Conservation (phyloP, 1,140 invertebrate genomes). For the Apis dorsata region DNA sequence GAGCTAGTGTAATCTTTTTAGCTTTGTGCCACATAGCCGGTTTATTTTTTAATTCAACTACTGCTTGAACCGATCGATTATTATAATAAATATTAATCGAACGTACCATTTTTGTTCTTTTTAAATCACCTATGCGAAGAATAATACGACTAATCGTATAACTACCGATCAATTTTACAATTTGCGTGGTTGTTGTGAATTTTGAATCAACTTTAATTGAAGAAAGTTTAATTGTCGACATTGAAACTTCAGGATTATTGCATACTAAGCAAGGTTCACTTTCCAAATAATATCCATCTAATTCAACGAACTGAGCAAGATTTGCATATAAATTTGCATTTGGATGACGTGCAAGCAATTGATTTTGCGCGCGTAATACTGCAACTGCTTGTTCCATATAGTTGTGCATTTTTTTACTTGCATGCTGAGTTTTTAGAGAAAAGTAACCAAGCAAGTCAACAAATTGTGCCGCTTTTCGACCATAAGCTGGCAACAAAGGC, state of each 20-base stretch:
- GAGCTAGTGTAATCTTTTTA: conserved; percentile 92
- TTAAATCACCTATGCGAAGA: conserved; percentile 95
- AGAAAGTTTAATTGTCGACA: conserved; percentile 94
- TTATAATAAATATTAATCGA: conserved; percentile 98
- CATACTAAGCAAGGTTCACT: conserved; percentile 98
- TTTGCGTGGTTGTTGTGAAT: conserved; percentile 98
- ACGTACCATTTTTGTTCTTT: conserved; percentile 98
- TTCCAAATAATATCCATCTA: conserved; percentile 98
- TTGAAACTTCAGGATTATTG: conserved; percentile 97
- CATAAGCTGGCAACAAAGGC: conserved; percentile 94
- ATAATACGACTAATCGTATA: conserved; percentile 97
- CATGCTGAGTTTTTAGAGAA: conserved; percentile 88
- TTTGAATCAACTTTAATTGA: conserved; percentile 97
- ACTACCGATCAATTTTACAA: conserved; percentile 96
- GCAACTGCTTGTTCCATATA: conserved; percentile 93
- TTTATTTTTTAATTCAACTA: conserved; percentile 98
- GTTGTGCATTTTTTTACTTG: conserved; percentile 83
- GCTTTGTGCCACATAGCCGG: conserved; percentile 98
- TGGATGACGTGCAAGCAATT: conserved; percentile 92
- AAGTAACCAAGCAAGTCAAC: conserved; percentile 97
- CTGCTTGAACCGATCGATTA: conserved; percentile 96
- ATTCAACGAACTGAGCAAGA: conserved; percentile 93
- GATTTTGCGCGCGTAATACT: conserved; percentile 92
- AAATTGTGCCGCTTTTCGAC: conserved; percentile 96
- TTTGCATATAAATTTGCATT: conserved; percentile 96